Evolutionary conservation across 1,140 invertebrate genomes (phyloP), one percentile per base, ranked within the genome.

Genomic region (Drosophila trapezifrons): DNA sequence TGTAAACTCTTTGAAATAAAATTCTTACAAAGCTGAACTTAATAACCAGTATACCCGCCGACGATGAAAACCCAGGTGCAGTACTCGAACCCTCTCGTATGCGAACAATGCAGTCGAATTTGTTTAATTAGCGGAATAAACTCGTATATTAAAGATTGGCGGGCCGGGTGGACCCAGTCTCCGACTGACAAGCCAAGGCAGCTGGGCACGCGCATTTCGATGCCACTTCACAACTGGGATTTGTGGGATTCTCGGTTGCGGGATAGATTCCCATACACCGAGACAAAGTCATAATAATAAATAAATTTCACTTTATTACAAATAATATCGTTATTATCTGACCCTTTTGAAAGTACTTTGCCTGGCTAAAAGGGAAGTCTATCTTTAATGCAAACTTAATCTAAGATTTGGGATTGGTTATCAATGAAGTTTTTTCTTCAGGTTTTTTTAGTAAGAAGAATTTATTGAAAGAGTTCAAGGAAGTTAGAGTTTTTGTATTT

Each of bases 51-150:
- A 49, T 38, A 38, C 51, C 52, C 27, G 4, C 5, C 3, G 3
- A 12, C 12, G 1, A 27, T 2, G 15, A 4, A 15, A 12, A 37
- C 46, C 13, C 27, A 15, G 52, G 52, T 45, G 49, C 32, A 35
- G 32, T 20, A 2, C 13, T 12, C 51, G 32, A 54, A 54, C 51
- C 51, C 51, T 37, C 51, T n/a, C 29, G 46, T 35, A 45, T 55
- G 70, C 72, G 35, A 80, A 86, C 83, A 86, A 87, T 87, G 76
- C 71, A 79, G 59, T 78, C 58, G 60, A 76, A 87, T 86, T 86
- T 79, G 71, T 87, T 86, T 87, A 86, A 86, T 86, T 86, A 87
- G 67, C 78, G 47, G 46, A 78, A 78, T 81, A 74, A 71, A 78
- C 60, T 67, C 58, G 54, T 76, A 45, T 78, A 65, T 55, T 67